Conservation (phyloP, 2,797 vertebrate genomes). For the Melanogrammus aeglefinus region DNA sequence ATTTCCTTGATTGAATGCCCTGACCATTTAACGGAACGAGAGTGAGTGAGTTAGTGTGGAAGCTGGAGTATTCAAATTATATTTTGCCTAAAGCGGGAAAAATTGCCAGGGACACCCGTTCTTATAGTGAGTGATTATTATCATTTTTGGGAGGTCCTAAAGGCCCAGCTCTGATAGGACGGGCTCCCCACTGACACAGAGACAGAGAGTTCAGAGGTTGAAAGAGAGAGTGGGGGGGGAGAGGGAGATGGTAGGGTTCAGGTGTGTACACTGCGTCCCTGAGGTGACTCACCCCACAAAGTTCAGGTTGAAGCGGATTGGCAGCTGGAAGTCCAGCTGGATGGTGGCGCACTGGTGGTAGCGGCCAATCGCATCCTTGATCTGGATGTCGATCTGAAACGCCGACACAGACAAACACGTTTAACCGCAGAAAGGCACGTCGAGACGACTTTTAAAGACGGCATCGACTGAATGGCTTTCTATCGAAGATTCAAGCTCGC, state of each 20-base stretch:
- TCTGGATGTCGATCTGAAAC: conserved; percentile 90
- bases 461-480: background rate
- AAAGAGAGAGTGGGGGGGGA: background rate
- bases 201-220: background rate
- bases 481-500: too few species aligned
- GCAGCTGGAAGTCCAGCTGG: conserved; percentile 95
- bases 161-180: too few species aligned
- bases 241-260: conserved; percentile 22
- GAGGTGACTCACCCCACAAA: conserved; percentile 85
- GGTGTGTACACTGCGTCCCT: conserved; percentile 26
- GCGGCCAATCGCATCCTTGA: conserved; percentile 91
- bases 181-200: background rate
- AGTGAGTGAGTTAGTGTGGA: too few species aligned
- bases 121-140: too few species aligned
- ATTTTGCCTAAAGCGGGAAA: too few species aligned
- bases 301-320: conserved; percentile 87
- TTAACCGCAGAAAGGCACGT: too few species aligned
- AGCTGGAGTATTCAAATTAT: too few species aligned
- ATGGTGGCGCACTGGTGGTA: conserved; percentile 96
- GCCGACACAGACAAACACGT: conserved; percentile 17
- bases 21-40: too few species aligned
- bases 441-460: background rate
- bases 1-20: too few species aligned
- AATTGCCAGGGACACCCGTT: too few species aligned
- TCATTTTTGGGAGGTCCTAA: too few species aligned